Percentiles rank a stretch among this genome's conserved stretches.
These are phyloP conservation scores for Drosophila ochracea DNA, from an alignment of 2,888 invertebrate species.

Conservation along the genomic window DNA sequence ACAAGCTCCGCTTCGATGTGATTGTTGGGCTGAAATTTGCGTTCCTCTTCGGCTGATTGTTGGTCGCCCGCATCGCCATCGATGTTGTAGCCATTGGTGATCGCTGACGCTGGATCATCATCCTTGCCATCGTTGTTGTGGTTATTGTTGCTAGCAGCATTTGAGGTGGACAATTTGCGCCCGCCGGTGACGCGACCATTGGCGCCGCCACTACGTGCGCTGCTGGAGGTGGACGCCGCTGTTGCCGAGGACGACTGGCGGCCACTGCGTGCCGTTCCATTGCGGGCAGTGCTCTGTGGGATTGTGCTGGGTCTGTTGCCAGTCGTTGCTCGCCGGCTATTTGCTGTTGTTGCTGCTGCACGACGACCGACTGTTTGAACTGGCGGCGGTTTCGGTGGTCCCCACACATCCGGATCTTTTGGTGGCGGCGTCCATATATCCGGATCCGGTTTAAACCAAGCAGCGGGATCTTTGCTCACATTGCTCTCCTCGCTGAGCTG, in stretches of 20 bases:
- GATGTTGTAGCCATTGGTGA: conserved; percentile 59
- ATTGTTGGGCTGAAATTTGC: conserved; percentile 93
- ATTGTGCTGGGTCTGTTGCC: conserved; percentile 76
- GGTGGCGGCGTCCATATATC: conserved; percentile 91
- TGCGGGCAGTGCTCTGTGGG: conserved; percentile 77
- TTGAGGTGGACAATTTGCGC: conserved; percentile 66
- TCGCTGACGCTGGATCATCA: conserved; percentile 88
- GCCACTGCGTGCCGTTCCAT: conserved; percentile 59
- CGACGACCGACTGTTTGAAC: conserved; percentile 81
- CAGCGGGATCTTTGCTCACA: conserved; percentile 84
- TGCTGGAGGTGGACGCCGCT: conserved; percentile 48
- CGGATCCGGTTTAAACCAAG: conserved; percentile 89
- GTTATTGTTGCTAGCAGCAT: conserved; percentile 28
- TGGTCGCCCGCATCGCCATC: conserved; percentile 87
- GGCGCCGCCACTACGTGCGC: conserved; percentile 43
- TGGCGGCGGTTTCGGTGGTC: conserved; percentile 89
- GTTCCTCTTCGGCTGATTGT: conserved; percentile 89
- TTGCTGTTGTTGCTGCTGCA: conserved; percentile 63
- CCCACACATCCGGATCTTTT: conserved; percentile 94
- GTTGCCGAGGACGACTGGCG: conserved; percentile 44
- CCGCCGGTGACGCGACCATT: conserved; percentile 61
- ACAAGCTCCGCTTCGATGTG: conserved; percentile 95
- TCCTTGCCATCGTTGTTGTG: conserved; percentile 83
- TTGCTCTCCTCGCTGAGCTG: conserved; percentile 81
- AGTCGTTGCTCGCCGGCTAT: conserved; percentile 66